A percentile compares a stretch with the other conserved stretches of the same genome.
These are phyloP conservation scores for Lepidotrigona ventralis DNA, from an alignment of 1,140 invertebrate genomes.

Conservation along the genomic window DNA sequence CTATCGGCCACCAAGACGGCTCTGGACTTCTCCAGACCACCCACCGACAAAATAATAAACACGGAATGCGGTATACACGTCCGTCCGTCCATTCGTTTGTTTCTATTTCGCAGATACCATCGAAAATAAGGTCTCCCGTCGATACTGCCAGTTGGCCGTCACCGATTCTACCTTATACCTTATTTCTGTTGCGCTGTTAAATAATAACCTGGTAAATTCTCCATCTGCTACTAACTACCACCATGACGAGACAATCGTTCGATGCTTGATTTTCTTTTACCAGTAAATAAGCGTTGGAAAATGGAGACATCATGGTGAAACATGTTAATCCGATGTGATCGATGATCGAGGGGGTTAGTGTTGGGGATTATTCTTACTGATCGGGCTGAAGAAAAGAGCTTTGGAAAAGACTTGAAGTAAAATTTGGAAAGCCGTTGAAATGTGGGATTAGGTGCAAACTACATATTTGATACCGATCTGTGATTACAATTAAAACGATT, in stretches of 20 bases:
- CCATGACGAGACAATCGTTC: neutral
- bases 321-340: neutral
- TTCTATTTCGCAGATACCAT: conserved; percentile 68
- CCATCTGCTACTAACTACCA: neutral
- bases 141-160: conserved; percentile 48
- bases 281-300: neutral
- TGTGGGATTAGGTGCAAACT: no score
- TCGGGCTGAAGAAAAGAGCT: neutral
- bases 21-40: conserved; percentile 74
- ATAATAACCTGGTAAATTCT: conserved; percentile 5
- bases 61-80: conserved; percentile 73
- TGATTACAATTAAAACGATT: no score
- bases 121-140: conserved; percentile 53
- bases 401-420: no score
- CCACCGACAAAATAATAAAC: conserved; percentile 78
- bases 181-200: neutral
- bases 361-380: neutral
- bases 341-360: neutral
- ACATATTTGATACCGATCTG: no score
- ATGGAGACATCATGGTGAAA: neutral
- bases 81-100: conserved; percentile 57
- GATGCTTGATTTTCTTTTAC: neutral
- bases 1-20: conserved; percentile 74
- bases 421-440: neutral
- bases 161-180: neutral